Evolutionary conservation across 30 jellyfish, hydroid and myxozoan genomes (phyloP), one percentile per base, ranked within the genome.

Genomic region (Rhopilema esculentum): DNA sequence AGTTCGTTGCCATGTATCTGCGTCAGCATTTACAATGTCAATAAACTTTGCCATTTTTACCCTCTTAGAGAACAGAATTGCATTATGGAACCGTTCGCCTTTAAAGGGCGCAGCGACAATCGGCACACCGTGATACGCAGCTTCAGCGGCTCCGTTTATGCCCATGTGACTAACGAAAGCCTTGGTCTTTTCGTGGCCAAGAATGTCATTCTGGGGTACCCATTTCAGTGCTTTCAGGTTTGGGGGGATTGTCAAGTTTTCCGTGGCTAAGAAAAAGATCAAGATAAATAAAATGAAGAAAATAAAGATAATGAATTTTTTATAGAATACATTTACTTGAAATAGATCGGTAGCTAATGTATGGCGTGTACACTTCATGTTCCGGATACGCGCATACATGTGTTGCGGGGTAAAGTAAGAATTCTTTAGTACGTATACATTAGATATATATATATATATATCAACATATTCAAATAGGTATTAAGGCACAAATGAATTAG

Each of bases 161-260:
- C 96, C 96, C 91, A 87, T 69, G 85, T 87, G 96, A 69, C 96
- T 87, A 23, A 87, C 75, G 52, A 87, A 87, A 12, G 91, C 96
- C 33, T 78, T 77, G 30, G 88, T 75, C 57, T 87, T 67, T 48
- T 33, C 50, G 63, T 87, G 96, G n/a, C 91, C 96, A 50, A 87
- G 88, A 25, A 87, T 27, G 83, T 87, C 96, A 31, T 87, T 87
- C 89, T 87, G 96, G 8, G 96, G 96, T 8, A 87, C 73, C 96
- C 96, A 87, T n/a, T 87, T 72, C 12, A 87, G 69, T 27, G 28
- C 48, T 31, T 9, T 57, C 69, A 79, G 64, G 28, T 79, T 79
- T 29, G 53, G 24, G 21, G 88, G 48, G 50, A 69, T 69, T 1
- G 24, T 69, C 29, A 69, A 17, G 27, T 17, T 72, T 20, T 33